phyloP scores from a whole-genome alignment of 2,888 invertebrate genomes.

The Chrysotoxum bicinctum region DNA sequence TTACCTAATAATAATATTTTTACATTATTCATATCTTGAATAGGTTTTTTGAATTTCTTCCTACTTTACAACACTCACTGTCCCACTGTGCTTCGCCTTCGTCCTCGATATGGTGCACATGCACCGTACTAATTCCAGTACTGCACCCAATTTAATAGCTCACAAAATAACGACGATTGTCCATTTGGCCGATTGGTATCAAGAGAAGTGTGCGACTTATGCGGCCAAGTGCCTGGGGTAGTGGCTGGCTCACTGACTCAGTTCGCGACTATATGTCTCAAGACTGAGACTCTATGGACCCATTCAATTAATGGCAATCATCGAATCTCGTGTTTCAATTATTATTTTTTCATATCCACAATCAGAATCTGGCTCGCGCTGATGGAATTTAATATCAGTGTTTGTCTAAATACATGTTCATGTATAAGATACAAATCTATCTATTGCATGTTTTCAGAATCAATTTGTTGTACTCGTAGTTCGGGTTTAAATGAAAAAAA shows the following conservation, averaged over 20 bases:
- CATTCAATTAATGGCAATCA: slow-evolving; percentile 67
- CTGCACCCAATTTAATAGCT: slow-evolving; percentile 25
- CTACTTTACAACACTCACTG: not conserved
- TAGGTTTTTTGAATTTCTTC: not conserved
- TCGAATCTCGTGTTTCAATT: slow-evolving; percentile 66
- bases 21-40: not conserved
- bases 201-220: slow-evolving; percentile 44
- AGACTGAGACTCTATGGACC: slow-evolving; percentile 37
- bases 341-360: slow-evolving; percentile 34
- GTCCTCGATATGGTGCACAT: slow-evolving; percentile 25
- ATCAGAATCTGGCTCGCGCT: slow-evolving; percentile 2
- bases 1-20: too few relatives aligned
- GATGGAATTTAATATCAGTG: slow-evolving; percentile 29
- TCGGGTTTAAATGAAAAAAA: slow-evolving; percentile 17
- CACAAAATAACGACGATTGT: not conserved
- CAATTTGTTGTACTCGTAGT: slow-evolving; percentile 47
- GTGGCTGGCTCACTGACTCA: slow-evolving; percentile 38
- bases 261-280: slow-evolving; percentile 27
- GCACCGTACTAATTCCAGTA: not conserved
- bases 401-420: not conserved
- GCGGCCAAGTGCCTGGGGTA: slow-evolving; percentile 51
- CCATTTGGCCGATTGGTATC: slow-evolving; percentile 26
- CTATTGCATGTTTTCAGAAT: slow-evolving; percentile 55
- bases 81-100: not conserved
- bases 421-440: slow-evolving; percentile 35